phyloP scores from a whole-genome alignment of 1,140 invertebrate genomes.

The Brachionus asplanchnoidis region DNA sequence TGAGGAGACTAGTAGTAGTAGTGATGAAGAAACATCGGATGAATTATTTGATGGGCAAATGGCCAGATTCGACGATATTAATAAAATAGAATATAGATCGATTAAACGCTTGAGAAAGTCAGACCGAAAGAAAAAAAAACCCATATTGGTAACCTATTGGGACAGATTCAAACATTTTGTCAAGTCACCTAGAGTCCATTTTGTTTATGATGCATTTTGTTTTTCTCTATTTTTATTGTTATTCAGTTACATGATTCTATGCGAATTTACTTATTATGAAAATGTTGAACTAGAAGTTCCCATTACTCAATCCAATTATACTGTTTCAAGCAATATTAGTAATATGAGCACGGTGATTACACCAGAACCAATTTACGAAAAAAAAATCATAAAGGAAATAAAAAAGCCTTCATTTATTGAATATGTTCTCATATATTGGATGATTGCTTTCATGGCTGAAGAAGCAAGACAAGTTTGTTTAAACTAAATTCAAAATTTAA shows the following conservation, averaged over 20 bases:
- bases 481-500: neutral
- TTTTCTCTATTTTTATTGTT: conserved; percentile 22
- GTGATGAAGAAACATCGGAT: conserved; percentile 25
- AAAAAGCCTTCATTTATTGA: conserved; percentile 31
- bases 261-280: conserved; percentile 39
- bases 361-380: neutral
- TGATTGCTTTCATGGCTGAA: conserved; percentile 42
- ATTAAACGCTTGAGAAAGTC: neutral
- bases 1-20: conserved; percentile 32
- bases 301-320: neutral
- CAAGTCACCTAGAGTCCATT: conserved; percentile 31
- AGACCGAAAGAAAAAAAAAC: neutral
- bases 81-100: neutral
- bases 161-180: conserved; percentile 26
- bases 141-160: conserved; percentile 29
- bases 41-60: neutral
- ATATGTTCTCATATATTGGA: conserved; percentile 41
- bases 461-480: conserved; percentile 44
- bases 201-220: conserved; percentile 34
- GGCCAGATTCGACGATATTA: neutral
- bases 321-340: neutral
- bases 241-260: conserved; percentile 37
- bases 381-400: neutral
- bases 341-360: neutral
- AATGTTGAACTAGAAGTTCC: neutral